phyloP scores from a whole-genome alignment of 2,888 invertebrate species.

The Lasioglossum oenotherae region DNA sequence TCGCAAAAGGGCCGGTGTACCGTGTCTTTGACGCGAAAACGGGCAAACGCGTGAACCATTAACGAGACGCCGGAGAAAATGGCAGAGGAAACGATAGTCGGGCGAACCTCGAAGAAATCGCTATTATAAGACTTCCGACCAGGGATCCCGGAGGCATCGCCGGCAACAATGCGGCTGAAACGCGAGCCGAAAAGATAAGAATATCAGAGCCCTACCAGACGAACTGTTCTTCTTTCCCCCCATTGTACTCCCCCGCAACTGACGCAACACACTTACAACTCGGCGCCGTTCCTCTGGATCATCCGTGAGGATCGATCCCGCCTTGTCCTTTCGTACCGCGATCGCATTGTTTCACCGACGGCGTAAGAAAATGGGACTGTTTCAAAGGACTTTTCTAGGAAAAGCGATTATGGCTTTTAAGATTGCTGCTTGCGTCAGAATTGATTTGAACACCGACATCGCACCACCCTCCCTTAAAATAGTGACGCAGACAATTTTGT shows the following conservation, averaged over 20 bases:
- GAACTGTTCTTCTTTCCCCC: conserved; percentile 64
- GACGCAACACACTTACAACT: conserved; percentile 38
- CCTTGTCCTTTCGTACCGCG: conserved; percentile 27
- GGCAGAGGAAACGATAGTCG: conserved; percentile 49
- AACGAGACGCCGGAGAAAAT: conserved; percentile 58
- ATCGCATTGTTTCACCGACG: conserved; percentile 37
- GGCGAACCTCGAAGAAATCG: conserved; percentile 66
- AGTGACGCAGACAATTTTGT: not conserved
- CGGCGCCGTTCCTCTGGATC: conserved; percentile 23
- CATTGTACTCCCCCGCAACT: conserved; percentile 47
- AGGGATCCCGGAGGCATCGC: conserved; percentile 63
- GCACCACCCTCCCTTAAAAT: not conserved
- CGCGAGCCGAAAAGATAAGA: conserved; percentile 68
- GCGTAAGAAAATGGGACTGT: not conserved
- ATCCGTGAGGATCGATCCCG: conserved; percentile 41
- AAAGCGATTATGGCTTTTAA: not conserved
- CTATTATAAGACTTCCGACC: conserved; percentile 69
- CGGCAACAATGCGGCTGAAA: conserved; percentile 59
- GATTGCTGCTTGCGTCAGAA: not conserved
- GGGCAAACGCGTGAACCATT: conserved; percentile 58
- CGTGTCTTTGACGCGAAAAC: conserved; percentile 46
- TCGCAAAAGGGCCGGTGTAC: not conserved
- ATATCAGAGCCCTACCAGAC: conserved; percentile 73
- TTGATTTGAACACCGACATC: not conserved
- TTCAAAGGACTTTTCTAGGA: not conserved